phyloP scores from a whole-genome alignment of 2,888 invertebrate genomes.

The Dicranocentrus wangi region DNA sequence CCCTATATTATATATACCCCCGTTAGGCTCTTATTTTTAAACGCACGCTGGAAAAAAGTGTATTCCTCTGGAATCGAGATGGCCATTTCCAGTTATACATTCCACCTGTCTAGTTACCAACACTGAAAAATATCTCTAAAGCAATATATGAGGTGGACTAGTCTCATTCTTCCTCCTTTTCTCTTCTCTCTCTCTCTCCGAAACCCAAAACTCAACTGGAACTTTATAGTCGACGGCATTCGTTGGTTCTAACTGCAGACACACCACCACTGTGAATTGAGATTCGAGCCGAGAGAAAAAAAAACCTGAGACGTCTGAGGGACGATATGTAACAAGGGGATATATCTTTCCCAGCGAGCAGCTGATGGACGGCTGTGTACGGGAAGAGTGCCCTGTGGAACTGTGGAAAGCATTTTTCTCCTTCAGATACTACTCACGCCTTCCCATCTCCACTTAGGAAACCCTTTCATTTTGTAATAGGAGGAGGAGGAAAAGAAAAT shows the following conservation, averaged over 20 bases:
- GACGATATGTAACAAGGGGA: constrained; percentile 56
- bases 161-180: constrained; percentile 13
- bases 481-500: constrained; percentile 10
- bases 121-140: no score
- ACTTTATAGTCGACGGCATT: no score
- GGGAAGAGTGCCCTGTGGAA: constrained; percentile 48
- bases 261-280: no score
- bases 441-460: constrained; percentile 12
- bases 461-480: constrained; percentile 33
- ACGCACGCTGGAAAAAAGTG: no score
- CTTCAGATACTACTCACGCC: constrained; percentile 54
- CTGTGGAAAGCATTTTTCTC: constrained; percentile 59
- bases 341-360: constrained; percentile 56
- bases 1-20: no score
- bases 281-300: constrained; percentile 7
- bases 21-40: no score
- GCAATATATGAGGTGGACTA: constrained; percentile 35
- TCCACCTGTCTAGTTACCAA: no score
- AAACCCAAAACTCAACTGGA: constrained; percentile 7
- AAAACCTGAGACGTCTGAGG: constrained; percentile 35
- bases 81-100: no score
- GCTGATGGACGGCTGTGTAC: constrained; percentile 50
- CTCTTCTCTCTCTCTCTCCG: constrained; percentile 21
- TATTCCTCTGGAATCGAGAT: no score
- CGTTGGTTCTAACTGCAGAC: no score